Base-by-base conservation (phyloP, 2,113 vertebrate genomes). In the Trinectes maculatus region DNA sequence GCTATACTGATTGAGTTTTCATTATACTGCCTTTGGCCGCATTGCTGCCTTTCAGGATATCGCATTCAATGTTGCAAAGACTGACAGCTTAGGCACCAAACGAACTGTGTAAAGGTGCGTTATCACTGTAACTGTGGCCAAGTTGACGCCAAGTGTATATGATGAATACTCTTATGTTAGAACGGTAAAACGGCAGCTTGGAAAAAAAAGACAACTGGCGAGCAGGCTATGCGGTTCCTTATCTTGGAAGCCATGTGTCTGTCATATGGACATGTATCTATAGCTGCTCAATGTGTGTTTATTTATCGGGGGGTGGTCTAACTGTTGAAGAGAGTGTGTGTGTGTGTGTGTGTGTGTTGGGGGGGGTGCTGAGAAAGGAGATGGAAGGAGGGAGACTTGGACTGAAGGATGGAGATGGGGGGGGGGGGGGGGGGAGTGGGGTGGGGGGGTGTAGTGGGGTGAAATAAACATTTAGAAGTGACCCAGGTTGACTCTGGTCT, bases 401-500 rank as follows among this genome's bases (percentile, higher is more conserved):
- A 73, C 49, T 80, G 77, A 82, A 77, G 65, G 85, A 82, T 79
- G 73, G 71, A 40, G 65, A 26, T 49, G 21, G 26, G 46, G 46
- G 12, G 24, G 16, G 8, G 24, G 69, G 78, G 83, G 40, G 71
- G 71, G 31, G 65, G 46, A 63, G 46, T 22, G 15, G 24, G 21
- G 16, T n/a, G n/a, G n/a, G n/a, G n/a, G n/a, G n/a, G n/a, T n/a
- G n/a, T n/a, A n/a, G 16, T 1, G 70, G 80, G 82, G 47, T 90
- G 92, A 92, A 92, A 88, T 93, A 93, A 93, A 93, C 91, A 93
- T 92, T 92, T 92, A 89, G 87, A 91, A 89, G 87, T 90, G 91
- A 93, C 92, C 90, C 91, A 93, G 89, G 90, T 89, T 90, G 89
- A 92, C 92, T 92, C 92, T 79, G 82, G 82, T 84, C 89, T 93